These are phyloP conservation scores for Cephus spinipes DNA, from an alignment of 2,888 invertebrate species.

Conservation along the genomic window DNA sequence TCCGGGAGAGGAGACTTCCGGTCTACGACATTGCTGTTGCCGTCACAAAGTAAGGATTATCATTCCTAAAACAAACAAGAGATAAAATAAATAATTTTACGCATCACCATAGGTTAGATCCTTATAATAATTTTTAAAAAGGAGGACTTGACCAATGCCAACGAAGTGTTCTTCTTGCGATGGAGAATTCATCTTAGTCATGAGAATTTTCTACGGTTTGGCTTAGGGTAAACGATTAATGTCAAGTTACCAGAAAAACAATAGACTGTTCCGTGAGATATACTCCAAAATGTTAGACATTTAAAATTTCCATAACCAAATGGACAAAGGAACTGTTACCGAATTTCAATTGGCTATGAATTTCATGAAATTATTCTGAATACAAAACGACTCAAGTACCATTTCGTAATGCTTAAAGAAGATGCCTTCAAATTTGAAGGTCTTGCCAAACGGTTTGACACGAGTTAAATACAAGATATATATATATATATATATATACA, in stretches of 20 bases:
- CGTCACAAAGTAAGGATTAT: constrained; percentile 89
- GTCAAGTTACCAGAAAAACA: background rate
- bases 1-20: constrained; percentile 91
- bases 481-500: background rate
- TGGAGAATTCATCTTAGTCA: background rate
- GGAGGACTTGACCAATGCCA: background rate
- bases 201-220: background rate
- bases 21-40: constrained; percentile 97
- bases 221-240: background rate
- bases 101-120: constrained; percentile 1
- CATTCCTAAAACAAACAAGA: constrained; percentile 26
- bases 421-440: background rate
- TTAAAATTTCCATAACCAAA: background rate
- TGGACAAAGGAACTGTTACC: background rate
- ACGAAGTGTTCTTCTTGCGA: background rate
- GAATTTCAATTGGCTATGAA: background rate
- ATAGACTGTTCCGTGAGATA: background rate
- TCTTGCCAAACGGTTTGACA: background rate
- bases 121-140: background rate
- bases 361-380: background rate
- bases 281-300: background rate
- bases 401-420: background rate
- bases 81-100: constrained; percentile 7
- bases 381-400: background rate
- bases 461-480: background rate